A percentile compares a stretch with the other conserved stretches of the same genome.
These are phyloP conservation scores for Hermaeophaga mercurialis DNA, from an alignment of 2,888 invertebrate genomes.

Conservation along the genomic window DNA sequence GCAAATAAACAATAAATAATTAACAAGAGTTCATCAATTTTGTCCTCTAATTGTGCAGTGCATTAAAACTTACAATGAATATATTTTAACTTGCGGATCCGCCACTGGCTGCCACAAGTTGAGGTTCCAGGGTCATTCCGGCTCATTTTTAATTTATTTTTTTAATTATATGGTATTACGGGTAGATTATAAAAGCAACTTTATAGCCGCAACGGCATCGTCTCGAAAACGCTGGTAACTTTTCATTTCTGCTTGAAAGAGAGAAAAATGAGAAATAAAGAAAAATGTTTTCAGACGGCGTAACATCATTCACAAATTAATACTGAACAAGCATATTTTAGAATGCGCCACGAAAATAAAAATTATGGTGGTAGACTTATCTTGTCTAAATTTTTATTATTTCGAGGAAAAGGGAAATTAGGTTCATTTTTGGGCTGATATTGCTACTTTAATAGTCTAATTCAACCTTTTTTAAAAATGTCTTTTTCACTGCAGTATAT, in stretches of 20 bases:
- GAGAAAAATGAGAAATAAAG: constrained; percentile 24
- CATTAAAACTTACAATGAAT: too few species aligned
- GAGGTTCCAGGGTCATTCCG: constrained; percentile 17
- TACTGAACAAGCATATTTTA: constrained; percentile 20
- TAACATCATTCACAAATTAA: constrained; percentile 23
- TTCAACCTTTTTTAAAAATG: too few species aligned
- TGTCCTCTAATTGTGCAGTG: too few species aligned
- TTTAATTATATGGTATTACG: constrained; percentile 32
- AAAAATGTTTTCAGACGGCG: constrained; percentile 21
- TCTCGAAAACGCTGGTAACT: constrained; percentile 26
- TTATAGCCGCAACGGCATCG: constrained; percentile 22
- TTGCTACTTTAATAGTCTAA: too few species aligned
- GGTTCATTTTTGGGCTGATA: not conserved
- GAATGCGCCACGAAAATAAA: constrained; percentile 15
- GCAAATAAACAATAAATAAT: too few species aligned
- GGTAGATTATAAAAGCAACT: constrained; percentile 27
- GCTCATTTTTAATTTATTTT: constrained; percentile 25
- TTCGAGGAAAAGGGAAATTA: not conserved
- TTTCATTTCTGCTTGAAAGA: constrained; percentile 28
- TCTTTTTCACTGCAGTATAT: too few species aligned
- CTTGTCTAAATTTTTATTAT: constrained; percentile 12
- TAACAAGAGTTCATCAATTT: too few species aligned
- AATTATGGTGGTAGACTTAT: constrained; percentile 11
- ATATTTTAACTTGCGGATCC: too few species aligned
- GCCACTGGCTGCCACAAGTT: constrained; percentile 12